Conservation (phyloP, 1,140 invertebrate genomes). For the Mylabris phalerata region DNA sequence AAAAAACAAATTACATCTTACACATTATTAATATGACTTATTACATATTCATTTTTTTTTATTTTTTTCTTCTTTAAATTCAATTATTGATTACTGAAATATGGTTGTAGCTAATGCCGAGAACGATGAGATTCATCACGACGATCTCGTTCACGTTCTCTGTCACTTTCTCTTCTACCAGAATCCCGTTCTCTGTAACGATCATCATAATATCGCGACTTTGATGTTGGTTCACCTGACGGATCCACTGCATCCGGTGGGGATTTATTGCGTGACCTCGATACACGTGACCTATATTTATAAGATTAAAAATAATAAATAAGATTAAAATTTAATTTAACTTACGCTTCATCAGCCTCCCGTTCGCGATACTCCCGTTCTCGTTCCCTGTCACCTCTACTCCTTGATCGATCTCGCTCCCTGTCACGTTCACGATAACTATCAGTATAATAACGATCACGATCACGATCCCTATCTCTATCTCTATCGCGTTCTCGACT, state of each 20-base stretch:
- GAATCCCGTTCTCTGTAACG: slow-evolving; percentile 64
- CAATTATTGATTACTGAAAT: neutral
- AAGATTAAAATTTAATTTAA: slow-evolving; percentile 1
- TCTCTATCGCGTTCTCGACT: slow-evolving; percentile 57
- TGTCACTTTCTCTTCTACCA: slow-evolving; percentile 54
- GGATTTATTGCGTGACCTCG: slow-evolving; percentile 49
- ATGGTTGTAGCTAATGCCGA: slow-evolving; percentile 49
- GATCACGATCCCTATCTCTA: slow-evolving; percentile 41
- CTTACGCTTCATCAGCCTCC: slow-evolving; percentile 36
- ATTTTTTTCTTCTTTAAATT: neutral
- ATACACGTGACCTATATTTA: slow-evolving; percentile 40
- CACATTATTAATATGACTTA: neutral
- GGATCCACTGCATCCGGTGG: slow-evolving; percentile 50
- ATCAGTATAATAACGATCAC: slow-evolving; percentile 41
- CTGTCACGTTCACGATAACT: slow-evolving; percentile 42
- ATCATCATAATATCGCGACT: slow-evolving; percentile 71
- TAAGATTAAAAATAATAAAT: neutral
- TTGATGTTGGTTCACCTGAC: slow-evolving; percentile 48
- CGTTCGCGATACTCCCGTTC: slow-evolving; percentile 49
- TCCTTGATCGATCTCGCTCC: slow-evolving; percentile 43
- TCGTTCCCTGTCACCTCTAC: slow-evolving; percentile 52
- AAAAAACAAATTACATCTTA: slow-evolving; percentile 9
- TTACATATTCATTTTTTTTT: neutral
- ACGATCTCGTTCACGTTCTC: slow-evolving; percentile 58
- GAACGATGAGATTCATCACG: slow-evolving; percentile 67